Conservation (phyloP, 2,113 vertebrate species). For the Barbus barbus region DNA sequence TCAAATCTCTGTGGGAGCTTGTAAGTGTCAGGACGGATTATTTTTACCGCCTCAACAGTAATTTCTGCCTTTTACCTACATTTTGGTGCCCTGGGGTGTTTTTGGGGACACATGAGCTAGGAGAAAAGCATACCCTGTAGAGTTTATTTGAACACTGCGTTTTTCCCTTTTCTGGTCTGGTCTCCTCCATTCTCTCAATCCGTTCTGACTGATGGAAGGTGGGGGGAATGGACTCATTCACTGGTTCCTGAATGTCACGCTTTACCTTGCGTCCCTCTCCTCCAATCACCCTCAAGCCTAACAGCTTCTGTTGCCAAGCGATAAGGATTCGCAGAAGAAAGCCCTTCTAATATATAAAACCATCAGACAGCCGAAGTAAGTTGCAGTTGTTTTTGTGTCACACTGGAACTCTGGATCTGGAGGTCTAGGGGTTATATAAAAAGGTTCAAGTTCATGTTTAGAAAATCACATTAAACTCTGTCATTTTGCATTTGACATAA, state of each 20-base stretch:
- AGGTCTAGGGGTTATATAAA: neutral
- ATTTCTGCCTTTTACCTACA: slow-evolving; percentile 20
- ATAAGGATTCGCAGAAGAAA: slow-evolving; percentile 44
- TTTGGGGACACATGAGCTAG: neutral
- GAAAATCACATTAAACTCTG: neutral
- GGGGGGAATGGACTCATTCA: neutral
- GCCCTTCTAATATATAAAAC: neutral
- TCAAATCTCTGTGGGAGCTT: slow-evolving; percentile 21
- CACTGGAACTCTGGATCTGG: neutral
- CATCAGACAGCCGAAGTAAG: neutral
- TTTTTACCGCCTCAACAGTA: slow-evolving; percentile 16
- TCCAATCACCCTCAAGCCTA: slow-evolving; percentile 38
- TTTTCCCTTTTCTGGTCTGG: neutral
- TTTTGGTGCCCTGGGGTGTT: slow-evolving; percentile 29
- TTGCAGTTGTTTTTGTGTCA: slow-evolving; percentile 2
- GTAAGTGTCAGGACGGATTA: slow-evolving; percentile 16
- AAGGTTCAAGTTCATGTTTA: neutral
- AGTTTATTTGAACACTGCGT: neutral
- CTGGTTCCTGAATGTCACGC: slow-evolving; percentile 18
- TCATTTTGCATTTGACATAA: neutral
- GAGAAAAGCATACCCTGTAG: neutral
- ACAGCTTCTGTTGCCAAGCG: slow-evolving; percentile 45
- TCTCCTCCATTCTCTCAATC: neutral
- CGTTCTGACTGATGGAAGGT: slow-evolving; percentile 6
- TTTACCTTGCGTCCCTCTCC: neutral